Evolutionary conservation across 2,113 vertebrate genomes (phyloP).

Genomic region (Prunella himalayana): DNA sequence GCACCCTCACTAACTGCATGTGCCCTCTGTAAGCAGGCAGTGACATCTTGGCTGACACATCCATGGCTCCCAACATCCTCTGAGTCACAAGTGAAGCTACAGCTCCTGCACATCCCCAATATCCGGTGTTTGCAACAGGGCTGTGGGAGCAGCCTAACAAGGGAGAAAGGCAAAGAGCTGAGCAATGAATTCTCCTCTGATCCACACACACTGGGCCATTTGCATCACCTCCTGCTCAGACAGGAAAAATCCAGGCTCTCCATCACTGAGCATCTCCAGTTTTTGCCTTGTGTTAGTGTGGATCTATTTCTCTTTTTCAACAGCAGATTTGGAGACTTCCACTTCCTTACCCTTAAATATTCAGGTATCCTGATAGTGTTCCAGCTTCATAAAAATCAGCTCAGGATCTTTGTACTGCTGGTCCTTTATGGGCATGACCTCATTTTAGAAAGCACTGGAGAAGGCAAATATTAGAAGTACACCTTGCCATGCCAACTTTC

Average conservation of each 20-base stretch:
- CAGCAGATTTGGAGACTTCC: neutral
- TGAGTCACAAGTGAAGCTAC: constrained; percentile 29
- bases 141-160: neutral
- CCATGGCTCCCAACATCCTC: neutral
- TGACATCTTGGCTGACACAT: neutral
- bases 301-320: neutral
- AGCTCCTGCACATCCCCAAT: neutral
- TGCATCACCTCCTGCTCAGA: neutral
- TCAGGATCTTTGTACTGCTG: neutral
- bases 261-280: neutral
- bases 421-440: neutral
- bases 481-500: neutral
- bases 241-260: neutral
- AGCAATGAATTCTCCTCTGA: constrained; percentile 25
- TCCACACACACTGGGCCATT: neutral
- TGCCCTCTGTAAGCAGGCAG: neutral
- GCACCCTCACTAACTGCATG: neutral
- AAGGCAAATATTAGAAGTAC: neutral
- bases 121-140: neutral
- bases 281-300: neutral
- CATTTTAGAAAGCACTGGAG: neutral
- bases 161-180: neutral
- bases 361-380: neutral
- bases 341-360: neutral
- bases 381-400: neutral